Evolutionary conservation across 2,888 invertebrate species (phyloP).

Genomic region (Junonia oenone): DNA sequence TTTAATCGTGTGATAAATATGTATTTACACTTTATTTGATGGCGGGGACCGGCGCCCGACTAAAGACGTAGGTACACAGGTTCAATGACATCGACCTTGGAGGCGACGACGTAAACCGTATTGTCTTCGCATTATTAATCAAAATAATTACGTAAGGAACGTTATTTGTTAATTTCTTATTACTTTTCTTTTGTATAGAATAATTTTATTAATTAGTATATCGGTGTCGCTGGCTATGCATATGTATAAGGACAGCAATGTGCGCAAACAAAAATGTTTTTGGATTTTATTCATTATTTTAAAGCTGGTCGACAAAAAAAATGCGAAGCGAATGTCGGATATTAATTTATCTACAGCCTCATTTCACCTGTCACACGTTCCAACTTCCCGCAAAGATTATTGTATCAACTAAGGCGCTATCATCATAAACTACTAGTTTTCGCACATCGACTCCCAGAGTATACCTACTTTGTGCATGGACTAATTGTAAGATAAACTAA

Average conservation of each 20-base stretch:
- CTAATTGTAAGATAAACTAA: too few species aligned
- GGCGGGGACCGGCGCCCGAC: constrained; percentile 39
- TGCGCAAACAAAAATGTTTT: too few species aligned
- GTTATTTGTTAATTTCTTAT: constrained; percentile 19
- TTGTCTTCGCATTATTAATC: constrained; percentile 39
- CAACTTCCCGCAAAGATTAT: too few species aligned
- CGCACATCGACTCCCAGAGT: too few species aligned
- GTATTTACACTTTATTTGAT: constrained; percentile 35
- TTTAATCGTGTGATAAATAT: constrained; percentile 9
- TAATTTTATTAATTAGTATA: not conserved
- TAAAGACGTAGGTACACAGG: constrained; percentile 59
- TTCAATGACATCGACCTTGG: constrained; percentile 73
- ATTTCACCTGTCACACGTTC: too few species aligned
- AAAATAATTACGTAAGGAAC: constrained; percentile 33
- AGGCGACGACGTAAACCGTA: constrained; percentile 54
- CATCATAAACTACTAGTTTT: too few species aligned
- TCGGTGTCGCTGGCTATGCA: not conserved
- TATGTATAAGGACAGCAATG: not conserved
- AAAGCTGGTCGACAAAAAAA: too few species aligned
- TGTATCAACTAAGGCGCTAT: too few species aligned
- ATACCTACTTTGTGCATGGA: too few species aligned
- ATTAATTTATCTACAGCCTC: too few species aligned
- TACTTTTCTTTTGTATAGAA: not conserved
- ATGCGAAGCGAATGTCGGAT: too few species aligned
- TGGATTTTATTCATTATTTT: too few species aligned